Percentiles rank a stretch among this genome's conserved stretches.
phyloP scores from a whole-genome alignment of 2,113 vertebrate genomes.

The Sturnus vulgaris region DNA sequence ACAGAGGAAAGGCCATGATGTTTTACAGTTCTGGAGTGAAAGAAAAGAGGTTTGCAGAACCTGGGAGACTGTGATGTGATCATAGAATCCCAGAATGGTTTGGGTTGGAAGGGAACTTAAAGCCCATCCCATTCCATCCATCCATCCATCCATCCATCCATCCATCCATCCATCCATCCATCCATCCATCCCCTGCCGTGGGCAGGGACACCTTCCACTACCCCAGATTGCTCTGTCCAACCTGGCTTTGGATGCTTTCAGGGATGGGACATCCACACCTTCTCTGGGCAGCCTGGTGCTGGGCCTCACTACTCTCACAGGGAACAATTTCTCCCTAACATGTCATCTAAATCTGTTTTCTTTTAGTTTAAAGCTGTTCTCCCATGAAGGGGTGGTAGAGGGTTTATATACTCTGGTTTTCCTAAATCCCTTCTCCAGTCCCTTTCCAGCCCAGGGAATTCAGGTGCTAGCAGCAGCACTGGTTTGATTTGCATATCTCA shows the following conservation, averaged over 20 bases:
- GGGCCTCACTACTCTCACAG: neutral
- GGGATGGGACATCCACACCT: neutral
- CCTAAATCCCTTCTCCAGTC: neutral
- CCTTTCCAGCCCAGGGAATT: neutral
- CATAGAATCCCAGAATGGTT: neutral
- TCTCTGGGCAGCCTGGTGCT: neutral
- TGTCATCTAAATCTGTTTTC: neutral
- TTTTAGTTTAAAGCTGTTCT: neutral
- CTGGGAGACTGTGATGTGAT: neutral
- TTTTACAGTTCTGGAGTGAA: neutral
- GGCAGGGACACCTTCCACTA: neutral
- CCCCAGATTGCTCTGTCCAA: neutral
- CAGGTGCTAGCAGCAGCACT: neutral
- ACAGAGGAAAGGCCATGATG: neutral
- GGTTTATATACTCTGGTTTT: neutral
- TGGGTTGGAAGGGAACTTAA: neutral
- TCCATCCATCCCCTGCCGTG: neutral
- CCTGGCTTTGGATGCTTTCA: neutral
- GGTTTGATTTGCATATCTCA: neutral
- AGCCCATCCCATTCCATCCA: rapidly evolving
- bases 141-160: neutral
- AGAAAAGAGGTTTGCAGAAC: neutral
- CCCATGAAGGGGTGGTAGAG: neutral
- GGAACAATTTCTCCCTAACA: neutral
- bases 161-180: too few species aligned